Evolutionary conservation across 2,888 invertebrate genomes (phyloP).

Genomic region (Callinectes sapidus): DNA sequence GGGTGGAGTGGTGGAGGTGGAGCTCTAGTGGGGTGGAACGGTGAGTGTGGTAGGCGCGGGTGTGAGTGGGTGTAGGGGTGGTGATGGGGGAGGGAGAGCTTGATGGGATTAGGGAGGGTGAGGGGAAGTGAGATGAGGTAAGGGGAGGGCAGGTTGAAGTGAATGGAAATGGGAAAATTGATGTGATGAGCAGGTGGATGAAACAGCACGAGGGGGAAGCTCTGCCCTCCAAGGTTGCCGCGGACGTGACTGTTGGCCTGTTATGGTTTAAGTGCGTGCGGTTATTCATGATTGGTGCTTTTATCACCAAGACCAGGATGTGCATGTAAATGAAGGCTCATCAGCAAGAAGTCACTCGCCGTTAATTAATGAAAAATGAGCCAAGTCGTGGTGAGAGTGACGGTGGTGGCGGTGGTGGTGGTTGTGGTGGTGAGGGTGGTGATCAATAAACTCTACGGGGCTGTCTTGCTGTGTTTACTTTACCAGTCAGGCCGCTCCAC

Average conservation of each 20-base stretch:
- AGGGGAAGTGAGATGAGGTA: background rate
- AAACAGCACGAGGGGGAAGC: background rate
- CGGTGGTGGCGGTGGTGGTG: background rate
- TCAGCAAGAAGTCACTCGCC: background rate
- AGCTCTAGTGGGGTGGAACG: background rate
- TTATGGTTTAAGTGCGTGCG: background rate
- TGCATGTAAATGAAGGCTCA: background rate
- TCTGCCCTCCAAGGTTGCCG: background rate
- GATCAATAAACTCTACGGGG: constrained; percentile 15
- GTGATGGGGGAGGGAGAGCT: background rate
- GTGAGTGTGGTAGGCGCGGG: background rate
- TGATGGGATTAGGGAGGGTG: constrained; percentile 1
- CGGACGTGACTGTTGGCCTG: background rate
- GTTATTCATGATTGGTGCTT: background rate
- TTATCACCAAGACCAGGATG: background rate
- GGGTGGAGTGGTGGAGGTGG: background rate
- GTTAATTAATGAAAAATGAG: background rate
- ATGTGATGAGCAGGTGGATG: constrained; percentile 19
- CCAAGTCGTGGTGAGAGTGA: background rate
- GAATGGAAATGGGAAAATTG: constrained; percentile 15
- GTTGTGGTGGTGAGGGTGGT: background rate
- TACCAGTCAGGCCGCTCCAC: background rate
- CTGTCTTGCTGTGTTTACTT: background rate
- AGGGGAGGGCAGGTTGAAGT: background rate
- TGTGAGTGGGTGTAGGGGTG: background rate